Evolutionary conservation across 2,113 vertebrate genomes (phyloP).

Genomic region (Clinocottus analis): DNA sequence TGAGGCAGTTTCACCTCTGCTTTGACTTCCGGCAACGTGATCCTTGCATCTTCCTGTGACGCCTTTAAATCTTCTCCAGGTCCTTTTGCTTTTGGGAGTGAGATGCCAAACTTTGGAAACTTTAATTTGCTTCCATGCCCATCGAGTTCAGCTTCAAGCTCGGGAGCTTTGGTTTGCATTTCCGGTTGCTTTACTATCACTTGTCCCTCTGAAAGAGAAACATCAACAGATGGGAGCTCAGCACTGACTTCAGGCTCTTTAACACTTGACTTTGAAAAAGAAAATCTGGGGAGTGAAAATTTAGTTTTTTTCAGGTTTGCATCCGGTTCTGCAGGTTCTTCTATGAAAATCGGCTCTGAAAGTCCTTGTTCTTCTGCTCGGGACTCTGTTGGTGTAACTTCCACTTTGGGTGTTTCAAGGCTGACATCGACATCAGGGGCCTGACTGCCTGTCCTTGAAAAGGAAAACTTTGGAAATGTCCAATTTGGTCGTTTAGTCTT

Average conservation of each 20-base stretch:
- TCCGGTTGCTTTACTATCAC: conserved; percentile 50
- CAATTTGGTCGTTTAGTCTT: conserved; percentile 48
- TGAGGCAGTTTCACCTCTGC: conserved; percentile 34
- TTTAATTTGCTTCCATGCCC: conserved; percentile 54
- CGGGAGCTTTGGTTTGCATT: conserved; percentile 39
- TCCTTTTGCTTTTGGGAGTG: conserved; percentile 47
- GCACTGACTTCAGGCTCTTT: conserved; percentile 40
- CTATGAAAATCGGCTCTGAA: not conserved
- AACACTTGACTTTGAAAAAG: conserved; percentile 70
- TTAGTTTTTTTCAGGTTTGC: conserved; percentile 58
- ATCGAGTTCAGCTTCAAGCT: conserved; percentile 40
- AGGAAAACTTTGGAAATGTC: conserved; percentile 67
- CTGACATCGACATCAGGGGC: conserved; percentile 45
- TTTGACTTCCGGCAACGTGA: conserved; percentile 35
- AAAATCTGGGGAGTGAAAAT: conserved; percentile 73
- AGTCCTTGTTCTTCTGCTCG: conserved; percentile 49
- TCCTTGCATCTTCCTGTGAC: conserved; percentile 25
- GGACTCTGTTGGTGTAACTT: conserved; percentile 37
- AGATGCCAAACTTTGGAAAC: conserved; percentile 58
- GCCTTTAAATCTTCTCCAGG: conserved; percentile 27
- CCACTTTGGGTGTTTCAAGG: conserved; percentile 37
- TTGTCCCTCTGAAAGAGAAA: conserved; percentile 57
- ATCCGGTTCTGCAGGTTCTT: conserved; percentile 49
- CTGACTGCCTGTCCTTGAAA: conserved; percentile 58
- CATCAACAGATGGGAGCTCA: conserved; percentile 49